Base-by-base conservation (phyloP, 2,888 invertebrate genomes). In the Tethea ocularis region DNA sequence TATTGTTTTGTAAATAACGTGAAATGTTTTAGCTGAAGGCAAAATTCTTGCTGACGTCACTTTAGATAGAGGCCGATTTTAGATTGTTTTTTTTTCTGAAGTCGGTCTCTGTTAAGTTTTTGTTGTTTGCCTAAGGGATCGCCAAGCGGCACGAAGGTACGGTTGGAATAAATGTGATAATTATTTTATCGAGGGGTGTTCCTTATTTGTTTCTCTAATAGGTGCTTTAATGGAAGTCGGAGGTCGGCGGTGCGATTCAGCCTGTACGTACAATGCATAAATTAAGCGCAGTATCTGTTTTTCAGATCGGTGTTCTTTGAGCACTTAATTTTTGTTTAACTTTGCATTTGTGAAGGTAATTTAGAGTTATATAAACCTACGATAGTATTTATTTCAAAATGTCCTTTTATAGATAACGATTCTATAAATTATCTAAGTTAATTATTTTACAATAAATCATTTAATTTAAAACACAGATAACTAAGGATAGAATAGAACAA, bases 181-280 rank as follows among this genome's bases (percentile, higher is more conserved):
- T 93, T 92, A 91, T 91, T 92, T 90, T 90, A 92, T 90, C 85
- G 87, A 82, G 74, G 78, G 83, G 84, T 85, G 88, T 86, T 85
- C 77, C 90, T 90, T 92, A 91, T 92, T 93, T 92, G 93, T 92
- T 93, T 92, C 87, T 91, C 85, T 92, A 92, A 93, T 91, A 88
- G 91, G 87, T 83, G 85, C 86, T 89, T 87, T 91, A 89, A 89
- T 91, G 86, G 87, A 86, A 84, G 84, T 81, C 77, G 75, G 78
- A 75, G 81, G 82, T 78, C 72, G 74, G 46, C 46, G 46, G 46
- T 46, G 46, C 73, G 78, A 82, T 84, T 82, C 79, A 83, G 83
- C 75, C 75, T 76, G 77, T 80, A 81, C 80, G 77, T 80, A 81
- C 80, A 84, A 84, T 77, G 85, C 81, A 88, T 90, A 89, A 88